Conservation (phyloP, 92 coral and sea anemone genomes). For the Pocillopora grandis region DNA sequence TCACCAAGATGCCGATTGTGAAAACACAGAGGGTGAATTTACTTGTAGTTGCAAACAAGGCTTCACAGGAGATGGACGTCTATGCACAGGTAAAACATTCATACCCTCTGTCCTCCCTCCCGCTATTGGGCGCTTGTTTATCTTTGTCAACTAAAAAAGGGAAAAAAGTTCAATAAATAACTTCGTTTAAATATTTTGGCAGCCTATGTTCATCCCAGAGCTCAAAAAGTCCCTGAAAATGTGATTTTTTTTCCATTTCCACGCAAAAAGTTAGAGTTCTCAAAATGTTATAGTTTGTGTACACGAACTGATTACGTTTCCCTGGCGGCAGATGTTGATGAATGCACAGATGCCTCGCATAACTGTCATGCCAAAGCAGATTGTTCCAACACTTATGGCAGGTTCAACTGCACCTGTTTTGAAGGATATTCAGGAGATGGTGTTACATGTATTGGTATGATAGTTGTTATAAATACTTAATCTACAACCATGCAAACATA, state of each 20-base stretch:
- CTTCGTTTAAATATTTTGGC: neutral
- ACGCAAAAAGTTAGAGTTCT: neutral
- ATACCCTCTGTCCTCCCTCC: too few relatives aligned
- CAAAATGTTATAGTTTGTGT: neutral
- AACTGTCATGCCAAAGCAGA: slow-evolving; percentile 1
- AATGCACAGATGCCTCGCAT: slow-evolving; percentile 3
- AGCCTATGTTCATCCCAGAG: neutral
- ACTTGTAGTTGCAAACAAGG: slow-evolving; percentile 31
- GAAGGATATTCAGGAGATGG: slow-evolving; percentile 26
- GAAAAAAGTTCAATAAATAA: neutral
- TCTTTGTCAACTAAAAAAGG: neutral
- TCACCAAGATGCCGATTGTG: slow-evolving; percentile 27
- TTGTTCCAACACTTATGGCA: slow-evolving; percentile 1
- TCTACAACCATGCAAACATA: neutral
- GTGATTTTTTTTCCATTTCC: neutral
- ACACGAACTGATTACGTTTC: too few relatives aligned
- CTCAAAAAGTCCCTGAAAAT: neutral
- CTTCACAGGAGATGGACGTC: slow-evolving; percentile 26
- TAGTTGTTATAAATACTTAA: neutral
- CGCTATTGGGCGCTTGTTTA: too few relatives aligned
- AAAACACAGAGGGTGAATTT: slow-evolving; percentile 17
- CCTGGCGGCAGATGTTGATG: slow-evolving; percentile 6
- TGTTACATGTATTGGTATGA: neutral
- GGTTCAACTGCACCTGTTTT: slow-evolving; percentile 7
- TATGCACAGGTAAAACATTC: slow-evolving; percentile 18